phyloP scores from a whole-genome alignment of 2,888 invertebrate species.

The Ceriagrion tenellum region DNA sequence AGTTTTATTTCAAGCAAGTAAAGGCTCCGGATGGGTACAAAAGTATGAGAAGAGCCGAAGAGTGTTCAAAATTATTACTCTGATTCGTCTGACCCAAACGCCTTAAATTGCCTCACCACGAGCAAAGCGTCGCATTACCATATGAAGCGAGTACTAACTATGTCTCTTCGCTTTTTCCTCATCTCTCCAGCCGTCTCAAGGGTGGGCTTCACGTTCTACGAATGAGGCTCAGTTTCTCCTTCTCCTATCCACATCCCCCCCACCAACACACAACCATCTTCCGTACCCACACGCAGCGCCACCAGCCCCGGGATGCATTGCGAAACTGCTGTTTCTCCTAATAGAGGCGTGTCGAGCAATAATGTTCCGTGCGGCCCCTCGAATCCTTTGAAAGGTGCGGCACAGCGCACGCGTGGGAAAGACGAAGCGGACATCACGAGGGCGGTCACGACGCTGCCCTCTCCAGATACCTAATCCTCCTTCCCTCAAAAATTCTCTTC shows the following conservation, averaged over 20 bases:
- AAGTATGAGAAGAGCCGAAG: neutral
- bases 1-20: neutral
- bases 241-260: neutral
- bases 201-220: conserved; percentile 39
- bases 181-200: neutral
- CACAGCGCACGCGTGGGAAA: conserved; percentile 60
- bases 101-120: neutral
- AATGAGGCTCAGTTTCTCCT: conserved; percentile 24
- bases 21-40: neutral
- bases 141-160: conserved; percentile 26
- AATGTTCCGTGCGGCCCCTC: conserved; percentile 47
- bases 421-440: conserved; percentile 13
- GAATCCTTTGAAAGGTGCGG: conserved; percentile 38
- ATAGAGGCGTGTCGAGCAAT: conserved; percentile 43
- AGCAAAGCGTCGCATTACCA: conserved; percentile 20
- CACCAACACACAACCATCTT: neutral
- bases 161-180: neutral
- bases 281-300: neutral
- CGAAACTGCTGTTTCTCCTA: conserved; percentile 56
- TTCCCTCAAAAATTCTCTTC: conserved; percentile 5
- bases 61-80: neutral
- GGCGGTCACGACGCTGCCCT: conserved; percentile 60
- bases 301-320: conserved; percentile 42
- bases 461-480: neutral
- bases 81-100: neutral